Conservation (phyloP, 2,888 invertebrate genomes). For the Leuctra nigra region DNA sequence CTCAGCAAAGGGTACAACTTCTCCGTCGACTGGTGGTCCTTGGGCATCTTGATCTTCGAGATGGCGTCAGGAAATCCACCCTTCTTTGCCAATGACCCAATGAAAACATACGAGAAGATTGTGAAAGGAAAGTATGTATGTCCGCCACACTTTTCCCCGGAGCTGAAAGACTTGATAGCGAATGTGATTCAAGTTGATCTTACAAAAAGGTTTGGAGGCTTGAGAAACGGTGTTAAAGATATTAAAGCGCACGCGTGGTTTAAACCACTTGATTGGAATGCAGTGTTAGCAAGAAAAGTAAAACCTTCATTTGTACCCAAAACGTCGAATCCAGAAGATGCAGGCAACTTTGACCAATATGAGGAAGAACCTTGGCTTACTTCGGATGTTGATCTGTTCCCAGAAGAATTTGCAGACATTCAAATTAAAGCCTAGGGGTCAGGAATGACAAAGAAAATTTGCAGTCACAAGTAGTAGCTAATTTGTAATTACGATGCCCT, state of each 20-base stretch:
- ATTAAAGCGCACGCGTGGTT: slow-evolving; percentile 92
- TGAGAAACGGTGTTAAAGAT: slow-evolving; percentile 79
- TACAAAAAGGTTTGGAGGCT: slow-evolving; percentile 59
- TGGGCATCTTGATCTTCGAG: slow-evolving; percentile 82
- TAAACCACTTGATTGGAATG: slow-evolving; percentile 69
- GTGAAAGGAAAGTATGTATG: slow-evolving; percentile 83
- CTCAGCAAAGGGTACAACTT: slow-evolving; percentile 87
- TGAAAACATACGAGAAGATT: slow-evolving; percentile 93
- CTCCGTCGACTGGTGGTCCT: slow-evolving; percentile 96
- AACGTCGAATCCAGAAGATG: slow-evolving; percentile 52
- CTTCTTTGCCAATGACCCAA: slow-evolving; percentile 87
- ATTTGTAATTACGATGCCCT: no score
- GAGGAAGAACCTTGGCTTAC: slow-evolving; percentile 48
- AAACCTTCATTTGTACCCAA: slow-evolving; percentile 55
- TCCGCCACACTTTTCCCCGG: slow-evolving; percentile 71
- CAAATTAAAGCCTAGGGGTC: no score
- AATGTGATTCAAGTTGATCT: slow-evolving; percentile 74
- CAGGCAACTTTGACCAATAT: slow-evolving; percentile 64
- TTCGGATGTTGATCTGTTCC: slow-evolving; percentile 48
- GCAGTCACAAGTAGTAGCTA: no score
- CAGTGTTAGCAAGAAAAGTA: slow-evolving; percentile 66
- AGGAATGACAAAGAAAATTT: no score
- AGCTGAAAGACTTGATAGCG: slow-evolving; percentile 49
- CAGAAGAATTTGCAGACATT: slow-evolving; percentile 54
- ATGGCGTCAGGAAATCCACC: slow-evolving; percentile 92